Base-by-base conservation (phyloP, 2,797 vertebrate genomes). In the Spinus pinus region DNA sequence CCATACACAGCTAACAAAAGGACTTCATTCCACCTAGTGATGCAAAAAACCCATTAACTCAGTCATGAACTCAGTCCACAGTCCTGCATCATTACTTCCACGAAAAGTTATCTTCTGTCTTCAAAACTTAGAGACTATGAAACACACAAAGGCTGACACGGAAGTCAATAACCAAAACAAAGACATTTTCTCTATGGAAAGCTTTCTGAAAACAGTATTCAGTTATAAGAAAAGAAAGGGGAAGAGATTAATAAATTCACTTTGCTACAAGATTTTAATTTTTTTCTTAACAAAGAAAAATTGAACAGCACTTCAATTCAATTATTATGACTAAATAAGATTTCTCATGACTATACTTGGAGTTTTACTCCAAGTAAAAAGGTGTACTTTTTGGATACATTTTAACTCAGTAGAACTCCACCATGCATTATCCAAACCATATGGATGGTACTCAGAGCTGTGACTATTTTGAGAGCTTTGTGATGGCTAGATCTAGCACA, bases 341-440 rank as follows among this genome's bases (percentile, higher is more conserved):
- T 41, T 94, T 97, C n/a, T 80, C 91, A 56, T 81, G 37, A 61
- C 81, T 53, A 22, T 75, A 82, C 33, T 88, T 84, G 46, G 47
- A 87, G 78, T 47, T 74, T 94, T 62, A 41, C 21, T 87, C 42
- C n/a, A n/a, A n/a, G n/a, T n/a, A n/a, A 71, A 79, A 53, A 96
- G 78, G 79, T 96, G 65, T 44, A 96, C 51, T 64, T 88, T 50
- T 50, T n/a, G 25, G 71, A 88, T 91, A 93, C 14, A 97, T 93
- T 90, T 97, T 96, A 91, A n/a, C 31, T 64, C 37, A 86, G 81
- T 41, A 96, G 50, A 97, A 78, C 57, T 95, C 41, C 0, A 94
- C 79, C 12, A 98, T 54, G 37, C 82, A 65, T 84, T 97, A 95
- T 39, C 69, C 37, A 92, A 98, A 97, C 94, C 97, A 97, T 64